A percentile compares a stretch with the other conserved stretches of the same genome.
phyloP scores from a whole-genome alignment of 2,888 invertebrate species.

The Melanophora roralis region DNA sequence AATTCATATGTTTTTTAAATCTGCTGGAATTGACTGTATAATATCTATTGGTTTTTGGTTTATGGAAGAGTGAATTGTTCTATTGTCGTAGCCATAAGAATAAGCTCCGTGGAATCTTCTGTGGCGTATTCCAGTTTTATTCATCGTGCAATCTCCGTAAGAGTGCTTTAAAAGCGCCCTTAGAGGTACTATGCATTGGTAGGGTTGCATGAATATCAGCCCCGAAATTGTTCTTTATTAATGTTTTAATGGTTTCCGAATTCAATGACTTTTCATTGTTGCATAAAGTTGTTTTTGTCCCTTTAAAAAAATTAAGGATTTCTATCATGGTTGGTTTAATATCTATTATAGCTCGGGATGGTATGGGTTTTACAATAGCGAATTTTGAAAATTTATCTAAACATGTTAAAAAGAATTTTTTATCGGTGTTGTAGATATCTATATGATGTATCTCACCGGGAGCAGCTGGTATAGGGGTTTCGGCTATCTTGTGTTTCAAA shows the following conservation, averaged over 20 bases:
- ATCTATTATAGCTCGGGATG: background rate
- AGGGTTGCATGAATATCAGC: background rate
- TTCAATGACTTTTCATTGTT: background rate
- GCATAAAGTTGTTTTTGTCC: background rate
- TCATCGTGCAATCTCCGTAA: background rate
- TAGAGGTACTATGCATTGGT: background rate
- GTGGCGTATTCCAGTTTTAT: background rate
- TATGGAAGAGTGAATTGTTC: background rate
- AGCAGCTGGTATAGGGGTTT: background rate
- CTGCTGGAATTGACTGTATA: background rate
- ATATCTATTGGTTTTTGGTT: background rate
- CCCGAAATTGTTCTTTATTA: background rate
- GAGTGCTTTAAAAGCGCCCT: background rate
- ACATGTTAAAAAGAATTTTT: background rate
- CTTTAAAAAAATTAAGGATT: slow-evolving; percentile 7
- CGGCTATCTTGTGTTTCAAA: background rate
- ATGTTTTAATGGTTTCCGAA: background rate
- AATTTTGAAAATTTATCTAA: background rate
- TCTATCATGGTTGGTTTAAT: background rate
- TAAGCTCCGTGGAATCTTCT: background rate
- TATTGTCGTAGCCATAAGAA: background rate
- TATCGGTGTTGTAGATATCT: background rate
- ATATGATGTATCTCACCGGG: background rate
- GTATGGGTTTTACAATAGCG: background rate
- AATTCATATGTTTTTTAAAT: background rate